phyloP scores from a whole-genome alignment of 2,797 vertebrate species.

The Anguilla marmorata region DNA sequence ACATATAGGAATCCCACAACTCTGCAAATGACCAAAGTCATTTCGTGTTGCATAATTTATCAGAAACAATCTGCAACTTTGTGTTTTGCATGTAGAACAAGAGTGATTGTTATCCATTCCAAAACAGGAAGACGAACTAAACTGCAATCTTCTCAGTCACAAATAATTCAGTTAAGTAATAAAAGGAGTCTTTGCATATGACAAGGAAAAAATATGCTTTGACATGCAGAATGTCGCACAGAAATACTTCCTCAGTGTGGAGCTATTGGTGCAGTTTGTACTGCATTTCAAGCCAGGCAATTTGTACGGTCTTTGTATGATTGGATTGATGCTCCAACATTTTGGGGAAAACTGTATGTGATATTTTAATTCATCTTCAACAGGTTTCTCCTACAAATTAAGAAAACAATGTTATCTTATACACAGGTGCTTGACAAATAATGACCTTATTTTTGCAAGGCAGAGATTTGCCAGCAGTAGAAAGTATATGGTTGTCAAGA shows the following conservation, averaged over 20 bases:
- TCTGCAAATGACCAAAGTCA: neutral
- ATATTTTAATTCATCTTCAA: conserved; percentile 12
- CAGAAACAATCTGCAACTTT: neutral
- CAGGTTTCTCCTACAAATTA: neutral
- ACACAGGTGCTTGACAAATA: neutral
- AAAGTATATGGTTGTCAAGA: neutral
- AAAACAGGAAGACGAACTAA: conserved; percentile 2
- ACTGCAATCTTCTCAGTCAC: neutral
- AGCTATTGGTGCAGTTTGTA: neutral
- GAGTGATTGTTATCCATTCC: conserved; percentile 5
- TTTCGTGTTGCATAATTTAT: conserved; percentile 19
- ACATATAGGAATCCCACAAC: neutral
- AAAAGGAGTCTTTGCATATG: conserved; percentile 8
- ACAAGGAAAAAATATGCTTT: neutral
- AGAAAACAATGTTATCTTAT: neutral
- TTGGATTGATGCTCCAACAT: neutral
- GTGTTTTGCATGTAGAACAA: conserved; percentile 4
- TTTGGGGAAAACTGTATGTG: neutral
- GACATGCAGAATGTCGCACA: neutral
- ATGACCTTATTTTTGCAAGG: neutral
- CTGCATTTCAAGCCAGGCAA: neutral
- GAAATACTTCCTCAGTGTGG: neutral
- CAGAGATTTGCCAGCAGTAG: neutral
- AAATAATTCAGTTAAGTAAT: neutral
- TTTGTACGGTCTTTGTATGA: neutral